Base-by-base conservation (phyloP, 2,797 vertebrate genomes). In the Danio aesculapii region DNA sequence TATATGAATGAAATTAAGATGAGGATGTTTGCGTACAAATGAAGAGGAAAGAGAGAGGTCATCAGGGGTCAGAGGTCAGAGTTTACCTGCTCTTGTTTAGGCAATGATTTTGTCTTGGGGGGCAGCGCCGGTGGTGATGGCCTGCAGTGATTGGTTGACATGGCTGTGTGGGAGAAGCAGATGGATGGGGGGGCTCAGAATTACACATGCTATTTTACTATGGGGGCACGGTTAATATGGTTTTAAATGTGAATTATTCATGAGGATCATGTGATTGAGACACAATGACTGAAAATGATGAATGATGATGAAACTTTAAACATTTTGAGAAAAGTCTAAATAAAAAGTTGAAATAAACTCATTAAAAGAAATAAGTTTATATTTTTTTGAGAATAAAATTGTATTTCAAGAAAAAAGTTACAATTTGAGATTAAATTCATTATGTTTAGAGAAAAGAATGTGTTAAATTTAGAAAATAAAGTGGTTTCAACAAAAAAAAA, bases 41-140 rank as follows among this genome's bases (percentile, higher is more conserved):
- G 30, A 3, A 30, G 30, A 30, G 30, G 30, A 30, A 30, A 3
- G 30, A 30, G 30, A 8, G 61, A 12, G 49, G n/a, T 58, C 9
- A 70, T 58, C 9, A 75, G 19, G 64, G 21, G 52, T 30, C 57
- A 53, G 50, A 91, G 21, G 52, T 30, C 57, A 53, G 50, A 91
- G 91, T 92, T 94, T 95, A 95, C 94, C 94, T 95, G 90, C 86
- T 91, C 90, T 88, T 91, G 86, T 87, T 92, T 93, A 95, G 91
- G 93, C 93, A 93, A 85, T 95, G 92, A 94, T 93, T 95, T 94
- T 94, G 89, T 94, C 94, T 89, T 94, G 92, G 87, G 91, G 92
- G 79, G 82, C 46, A 41, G 61, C 30, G 75, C 91, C 92, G 69
- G 91, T 85, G 64, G 92, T 85, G 89, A 94, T 90, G 58, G 91